Percentiles rank a stretch among this genome's conserved stretches.
Conservation (phyloP, 2,113 vertebrate species). For the Lucifuga dentata region DNA sequence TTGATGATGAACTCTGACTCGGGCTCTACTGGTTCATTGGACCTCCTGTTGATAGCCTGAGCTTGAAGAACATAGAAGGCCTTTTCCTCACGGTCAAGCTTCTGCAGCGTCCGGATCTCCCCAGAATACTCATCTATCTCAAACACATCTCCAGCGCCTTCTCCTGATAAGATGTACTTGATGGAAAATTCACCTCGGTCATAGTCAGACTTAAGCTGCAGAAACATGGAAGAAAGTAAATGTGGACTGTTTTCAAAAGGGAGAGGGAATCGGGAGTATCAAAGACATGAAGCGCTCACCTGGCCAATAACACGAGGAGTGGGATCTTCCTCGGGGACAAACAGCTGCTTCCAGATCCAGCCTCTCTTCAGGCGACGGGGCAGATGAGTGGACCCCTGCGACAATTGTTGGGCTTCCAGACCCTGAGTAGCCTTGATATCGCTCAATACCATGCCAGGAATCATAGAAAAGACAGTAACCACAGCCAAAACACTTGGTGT, state of each 20-base stretch:
- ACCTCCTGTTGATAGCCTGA: conserved; percentile 84
- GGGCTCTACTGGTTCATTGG: conserved; percentile 86
- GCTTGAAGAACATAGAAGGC: conserved; percentile 88
- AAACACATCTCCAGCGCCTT: conserved; percentile 88
- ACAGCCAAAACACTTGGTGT: conserved; percentile 60
- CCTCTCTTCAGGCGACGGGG: conserved; percentile 83
- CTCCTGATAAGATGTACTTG: conserved; percentile 87
- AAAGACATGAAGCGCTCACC: conserved; percentile 83
- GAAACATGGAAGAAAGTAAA: neutral
- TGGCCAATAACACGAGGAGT: conserved; percentile 83
- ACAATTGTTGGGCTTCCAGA: conserved; percentile 48
- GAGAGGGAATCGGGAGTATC: neutral
- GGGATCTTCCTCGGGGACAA: conserved; percentile 86
- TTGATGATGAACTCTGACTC: conserved; percentile 93
- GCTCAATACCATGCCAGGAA: conserved; percentile 67
- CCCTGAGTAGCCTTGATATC: conserved; percentile 52
- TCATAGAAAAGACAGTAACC: conserved; percentile 71
- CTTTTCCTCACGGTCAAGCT: conserved; percentile 90
- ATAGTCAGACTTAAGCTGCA: conserved; percentile 88
- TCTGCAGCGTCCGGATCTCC: conserved; percentile 83
- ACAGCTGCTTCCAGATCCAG: conserved; percentile 90
- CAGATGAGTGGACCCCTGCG: conserved; percentile 27
- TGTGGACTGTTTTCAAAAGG: conserved; percentile 33
- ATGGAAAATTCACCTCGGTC: conserved; percentile 85
- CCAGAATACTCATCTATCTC: conserved; percentile 85